Evolutionary conservation across 2,113 vertebrate species (phyloP).

Genomic region (Aix galericulata): DNA sequence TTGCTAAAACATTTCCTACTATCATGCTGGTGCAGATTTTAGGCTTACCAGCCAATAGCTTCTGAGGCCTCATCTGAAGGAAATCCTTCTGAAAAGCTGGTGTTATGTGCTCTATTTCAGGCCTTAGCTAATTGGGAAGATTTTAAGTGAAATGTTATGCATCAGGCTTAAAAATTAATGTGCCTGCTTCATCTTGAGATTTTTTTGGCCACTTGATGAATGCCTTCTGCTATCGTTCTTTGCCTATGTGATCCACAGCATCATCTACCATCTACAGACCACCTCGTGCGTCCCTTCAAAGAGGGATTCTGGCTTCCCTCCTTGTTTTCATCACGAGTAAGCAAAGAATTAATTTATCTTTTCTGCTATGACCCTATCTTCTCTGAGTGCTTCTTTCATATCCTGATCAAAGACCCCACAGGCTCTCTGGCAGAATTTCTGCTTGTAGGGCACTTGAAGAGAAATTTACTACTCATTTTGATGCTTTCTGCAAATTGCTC

Average conservation of each 20-base stretch:
- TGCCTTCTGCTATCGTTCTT: neutral
- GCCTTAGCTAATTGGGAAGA: neutral
- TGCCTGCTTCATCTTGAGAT: neutral
- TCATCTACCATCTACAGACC: neutral
- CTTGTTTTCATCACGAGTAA: neutral
- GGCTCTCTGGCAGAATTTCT: neutral
- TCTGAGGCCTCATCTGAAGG: neutral
- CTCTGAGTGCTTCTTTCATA: neutral
- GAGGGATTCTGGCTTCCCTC: neutral
- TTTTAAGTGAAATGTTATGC: neutral
- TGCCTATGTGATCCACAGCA: neutral
- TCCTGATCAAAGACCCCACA: neutral
- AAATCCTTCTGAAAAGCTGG: neutral
- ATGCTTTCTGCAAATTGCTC: neutral
- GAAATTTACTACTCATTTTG: neutral
- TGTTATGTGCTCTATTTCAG: neutral
- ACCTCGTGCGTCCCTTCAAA: neutral
- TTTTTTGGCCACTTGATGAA: neutral
- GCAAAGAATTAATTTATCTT: neutral
- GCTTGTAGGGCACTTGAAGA: neutral
- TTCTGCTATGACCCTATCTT: neutral
- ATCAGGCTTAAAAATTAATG: neutral
- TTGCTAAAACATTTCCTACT: neutral
- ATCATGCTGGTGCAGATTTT: neutral
- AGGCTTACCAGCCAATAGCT: neutral